Evolutionary conservation across 2,888 invertebrate species (phyloP), one percentile per base, ranked within the genome.

Genomic region (Eupeodes latifasciatus): DNA sequence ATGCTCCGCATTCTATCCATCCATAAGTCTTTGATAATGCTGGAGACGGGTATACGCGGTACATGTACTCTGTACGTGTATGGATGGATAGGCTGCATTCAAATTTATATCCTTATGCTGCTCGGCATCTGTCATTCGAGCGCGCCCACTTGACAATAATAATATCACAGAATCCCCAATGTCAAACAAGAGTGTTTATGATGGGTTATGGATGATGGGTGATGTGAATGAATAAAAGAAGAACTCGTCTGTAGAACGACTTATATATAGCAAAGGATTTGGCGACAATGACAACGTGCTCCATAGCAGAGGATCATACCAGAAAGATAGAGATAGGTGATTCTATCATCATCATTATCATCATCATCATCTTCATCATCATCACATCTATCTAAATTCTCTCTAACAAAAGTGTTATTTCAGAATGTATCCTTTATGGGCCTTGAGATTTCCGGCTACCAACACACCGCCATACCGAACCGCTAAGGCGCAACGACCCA

Each of bases 381-480:
- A 53, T 40, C 36, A 67, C 51, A 69, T 53, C 36, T 69, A 55
- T 76, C 57, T 72, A 49, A 72, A 59, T 59, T 71, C 71, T 71
- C 55, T 40, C 40, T 55, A 82, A 79, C 80, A 82, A 59, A 80
- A 86, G 74, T 81, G 78, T 81, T 79, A 86, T 86, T 82, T 75
- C 85, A 69, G 71, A 81, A 75, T 75, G 78, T 86, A 81, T 86
- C 85, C 81, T 82, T 86, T 82, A 86, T 82, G 86, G 82, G 82
- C 75, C 75, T 82, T 79, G 82, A 86, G 82, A 82, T 79, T 82
- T 86, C 79, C 74, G 71, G 66, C 71, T 79, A 78, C 72, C 59
- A 51, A 5, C 40, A 40, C 5, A 9, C 40, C 16, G 19, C 9
- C 51, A 34, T 27, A 1, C 11, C 19, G 27, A 27, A 27, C 19